These are phyloP conservation scores for Trachelus tabidus DNA, from an alignment of 2,888 invertebrate species.

Conservation along the genomic window DNA sequence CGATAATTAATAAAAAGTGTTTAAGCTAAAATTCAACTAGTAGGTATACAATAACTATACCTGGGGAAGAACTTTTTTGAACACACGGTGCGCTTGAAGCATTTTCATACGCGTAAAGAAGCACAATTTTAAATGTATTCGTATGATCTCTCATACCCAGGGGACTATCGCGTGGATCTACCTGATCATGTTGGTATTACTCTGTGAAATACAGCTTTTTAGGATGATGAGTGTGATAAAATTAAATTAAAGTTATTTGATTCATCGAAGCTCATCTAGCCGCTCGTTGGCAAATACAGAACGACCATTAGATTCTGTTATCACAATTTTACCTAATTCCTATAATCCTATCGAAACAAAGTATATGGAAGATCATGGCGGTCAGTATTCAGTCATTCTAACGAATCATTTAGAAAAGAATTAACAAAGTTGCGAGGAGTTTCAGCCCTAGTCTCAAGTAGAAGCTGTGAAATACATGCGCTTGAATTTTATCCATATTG, in stretches of 20 bases:
- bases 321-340: background rate
- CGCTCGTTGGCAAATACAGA: background rate
- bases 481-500: background rate
- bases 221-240: background rate
- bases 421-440: background rate
- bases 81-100: background rate
- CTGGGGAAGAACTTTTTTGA: background rate
- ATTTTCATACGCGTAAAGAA: background rate
- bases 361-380: background rate
- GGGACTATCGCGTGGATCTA: background rate
- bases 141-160: background rate
- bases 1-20: conserved; percentile 39
- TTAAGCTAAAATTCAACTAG: conserved; percentile 31
- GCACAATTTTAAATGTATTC: background rate
- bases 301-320: background rate
- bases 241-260: background rate
- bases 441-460: background rate
- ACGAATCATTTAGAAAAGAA: background rate
- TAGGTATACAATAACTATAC: background rate
- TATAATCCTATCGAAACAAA: background rate
- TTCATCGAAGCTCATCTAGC: background rate
- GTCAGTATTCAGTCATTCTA: background rate
- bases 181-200: background rate
- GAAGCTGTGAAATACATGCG: background rate
- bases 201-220: background rate